Conservation (phyloP, 1,140 invertebrate genomes). For the Gonatopus flavifemur region DNA sequence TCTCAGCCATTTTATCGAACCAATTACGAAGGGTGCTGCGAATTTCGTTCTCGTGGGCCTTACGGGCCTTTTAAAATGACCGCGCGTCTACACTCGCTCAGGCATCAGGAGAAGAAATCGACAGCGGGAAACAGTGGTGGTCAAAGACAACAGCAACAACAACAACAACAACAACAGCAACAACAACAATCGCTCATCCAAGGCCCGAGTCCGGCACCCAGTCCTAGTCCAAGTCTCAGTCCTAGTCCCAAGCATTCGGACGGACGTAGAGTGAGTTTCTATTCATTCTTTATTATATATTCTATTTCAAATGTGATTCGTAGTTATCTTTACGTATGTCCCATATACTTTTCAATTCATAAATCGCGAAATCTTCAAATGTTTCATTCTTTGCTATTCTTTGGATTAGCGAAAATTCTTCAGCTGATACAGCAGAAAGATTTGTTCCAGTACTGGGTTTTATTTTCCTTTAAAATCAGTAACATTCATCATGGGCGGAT, state of each 20-base stretch:
- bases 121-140: constrained; percentile 35
- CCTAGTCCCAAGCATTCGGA: constrained; percentile 54
- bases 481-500: too few relatives aligned
- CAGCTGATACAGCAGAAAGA: too few relatives aligned
- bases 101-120: constrained; percentile 54
- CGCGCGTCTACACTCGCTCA: constrained; percentile 55
- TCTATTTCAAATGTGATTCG: too few relatives aligned
- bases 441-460: too few relatives aligned
- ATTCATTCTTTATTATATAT: too few relatives aligned
- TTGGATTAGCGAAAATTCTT: too few relatives aligned
- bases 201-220: constrained; percentile 44
- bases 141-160: constrained; percentile 31
- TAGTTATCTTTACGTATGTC: too few relatives aligned
- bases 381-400: too few relatives aligned
- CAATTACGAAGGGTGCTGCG: constrained; percentile 42
- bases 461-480: too few relatives aligned
- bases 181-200: constrained; percentile 40
- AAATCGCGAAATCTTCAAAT: too few relatives aligned
- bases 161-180: constrained; percentile 38
- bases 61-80: constrained; percentile 54
- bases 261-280: constrained; percentile 56
- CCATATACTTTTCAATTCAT: too few relatives aligned
- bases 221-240: constrained; percentile 51
- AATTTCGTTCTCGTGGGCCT: constrained; percentile 36
- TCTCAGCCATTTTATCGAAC: constrained; percentile 35